Evolutionary conservation across 2,113 vertebrate genomes (phyloP).

Genomic region (Vidua chalybeata): DNA sequence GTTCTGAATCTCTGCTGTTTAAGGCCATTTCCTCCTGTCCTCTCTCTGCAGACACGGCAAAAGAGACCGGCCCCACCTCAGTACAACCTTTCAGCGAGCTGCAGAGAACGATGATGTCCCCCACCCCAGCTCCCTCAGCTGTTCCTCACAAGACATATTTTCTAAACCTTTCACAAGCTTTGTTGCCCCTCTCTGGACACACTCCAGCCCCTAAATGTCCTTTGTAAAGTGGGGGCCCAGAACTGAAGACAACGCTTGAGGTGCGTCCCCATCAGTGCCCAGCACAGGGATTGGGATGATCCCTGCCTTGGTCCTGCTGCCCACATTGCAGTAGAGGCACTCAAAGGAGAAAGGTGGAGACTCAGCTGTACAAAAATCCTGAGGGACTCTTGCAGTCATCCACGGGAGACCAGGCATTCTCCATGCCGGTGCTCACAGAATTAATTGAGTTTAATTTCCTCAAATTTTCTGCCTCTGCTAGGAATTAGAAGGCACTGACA

Average conservation of each 20-base stretch:
- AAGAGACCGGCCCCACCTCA: fast-evolving
- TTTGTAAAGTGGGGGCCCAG: neutral
- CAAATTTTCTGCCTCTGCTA: fast-evolving
- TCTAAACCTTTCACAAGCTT: neutral
- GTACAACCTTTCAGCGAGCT: fast-evolving
- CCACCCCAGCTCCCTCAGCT: neutral
- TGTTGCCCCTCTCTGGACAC: too few species aligned
- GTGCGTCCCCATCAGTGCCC: neutral
- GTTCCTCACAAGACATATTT: neutral
- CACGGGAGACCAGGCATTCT: fast-evolving
- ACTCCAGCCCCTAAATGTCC: neutral
- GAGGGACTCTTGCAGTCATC: fast-evolving
- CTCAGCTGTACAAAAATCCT: fast-evolving
- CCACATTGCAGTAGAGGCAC: fast-evolving
- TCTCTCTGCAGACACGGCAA: neutral
- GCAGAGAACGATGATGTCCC: fast-evolving
- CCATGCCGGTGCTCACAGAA: fast-evolving
- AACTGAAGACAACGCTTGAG: neutral
- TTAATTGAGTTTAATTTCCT: neutral
- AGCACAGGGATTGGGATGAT: neutral
- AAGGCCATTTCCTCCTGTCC: neutral
- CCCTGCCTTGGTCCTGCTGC: neutral
- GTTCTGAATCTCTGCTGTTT: too few species aligned
- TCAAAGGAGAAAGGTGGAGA: fast-evolving
- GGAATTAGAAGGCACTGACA: neutral